These are phyloP conservation scores for Epicauta chinensis DNA, from an alignment of 1,140 invertebrate species.

Conservation along the genomic window DNA sequence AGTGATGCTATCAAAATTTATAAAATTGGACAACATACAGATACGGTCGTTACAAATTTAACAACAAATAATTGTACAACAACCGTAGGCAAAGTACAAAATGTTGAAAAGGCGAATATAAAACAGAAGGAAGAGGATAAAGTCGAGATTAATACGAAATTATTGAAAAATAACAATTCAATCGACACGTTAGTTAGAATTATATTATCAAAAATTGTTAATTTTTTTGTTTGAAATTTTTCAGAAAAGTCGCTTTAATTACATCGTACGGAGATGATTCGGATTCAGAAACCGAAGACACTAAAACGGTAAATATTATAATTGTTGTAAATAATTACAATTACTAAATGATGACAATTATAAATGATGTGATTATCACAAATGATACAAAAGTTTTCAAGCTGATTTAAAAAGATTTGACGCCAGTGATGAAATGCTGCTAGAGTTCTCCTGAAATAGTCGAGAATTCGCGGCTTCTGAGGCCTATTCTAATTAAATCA, in stretches of 20 bases:
- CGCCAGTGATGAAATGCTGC: slow-evolving; percentile 39
- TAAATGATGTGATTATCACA: slow-evolving; percentile 7
- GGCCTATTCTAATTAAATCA: not conserved
- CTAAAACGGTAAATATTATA: slow-evolving; percentile 4
- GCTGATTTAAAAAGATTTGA: slow-evolving; percentile 30
- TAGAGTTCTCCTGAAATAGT: slow-evolving; percentile 38
- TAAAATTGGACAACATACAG: slow-evolving; percentile 17
- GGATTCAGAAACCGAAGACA: slow-evolving; percentile 41
- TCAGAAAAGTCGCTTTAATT: slow-evolving; percentile 55
- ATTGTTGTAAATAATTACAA: not conserved
- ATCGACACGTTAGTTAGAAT: too few relatives aligned
- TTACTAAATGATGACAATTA: slow-evolving; percentile 17
- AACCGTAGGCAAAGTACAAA: slow-evolving; percentile 7
- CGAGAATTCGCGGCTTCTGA: slow-evolving; percentile 40
- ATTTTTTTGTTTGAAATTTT: slow-evolving; percentile 28
- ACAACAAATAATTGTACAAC: not conserved
- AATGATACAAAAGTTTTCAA: slow-evolving; percentile 42
- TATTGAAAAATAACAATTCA: too few relatives aligned
- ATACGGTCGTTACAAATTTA: not conserved
- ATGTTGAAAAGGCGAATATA: slow-evolving; percentile 7
- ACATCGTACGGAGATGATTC: slow-evolving; percentile 50
- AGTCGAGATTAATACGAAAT: not conserved
- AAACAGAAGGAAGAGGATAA: slow-evolving; percentile 4
- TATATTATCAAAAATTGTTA: too few relatives aligned
- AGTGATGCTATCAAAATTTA: slow-evolving; percentile 22